These are phyloP conservation scores for Hemibagrus wyckioides DNA, from an alignment of 2,113 vertebrate species.

Conservation along the genomic window DNA sequence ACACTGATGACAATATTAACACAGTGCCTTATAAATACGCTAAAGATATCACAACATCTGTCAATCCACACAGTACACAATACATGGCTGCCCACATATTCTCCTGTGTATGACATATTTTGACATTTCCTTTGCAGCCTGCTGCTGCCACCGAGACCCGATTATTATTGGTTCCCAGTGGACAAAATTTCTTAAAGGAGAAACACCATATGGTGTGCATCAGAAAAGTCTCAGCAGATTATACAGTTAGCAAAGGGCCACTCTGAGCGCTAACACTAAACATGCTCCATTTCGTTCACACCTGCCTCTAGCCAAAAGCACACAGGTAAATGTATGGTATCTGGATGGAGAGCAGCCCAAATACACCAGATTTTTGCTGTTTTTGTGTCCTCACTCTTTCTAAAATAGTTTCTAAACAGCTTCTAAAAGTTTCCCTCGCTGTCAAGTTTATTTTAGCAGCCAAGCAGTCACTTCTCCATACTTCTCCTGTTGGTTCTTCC, in stretches of 20 bases:
- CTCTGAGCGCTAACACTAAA: slow-evolving; percentile 56
- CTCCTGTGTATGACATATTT: slow-evolving; percentile 7
- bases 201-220: slow-evolving; percentile 68
- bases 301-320: slow-evolving; percentile 48
- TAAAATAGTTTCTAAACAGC: not conserved
- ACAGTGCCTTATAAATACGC: not conserved
- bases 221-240: slow-evolving; percentile 52
- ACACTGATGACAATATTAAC: not conserved
- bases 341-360: not conserved
- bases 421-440: not conserved
- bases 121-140: slow-evolving; percentile 39
- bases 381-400: not conserved
- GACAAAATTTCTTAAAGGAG: slow-evolving; percentile 63
- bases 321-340: slow-evolving; percentile 12
- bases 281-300: slow-evolving; percentile 61
- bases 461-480: not conserved
- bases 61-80: slow-evolving; percentile 11
- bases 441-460: slow-evolving; percentile 8
- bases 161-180: slow-evolving; percentile 60
- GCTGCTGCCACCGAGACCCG: slow-evolving; percentile 58
- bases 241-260: slow-evolving; percentile 55
- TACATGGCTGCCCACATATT: not conserved
- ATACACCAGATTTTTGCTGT: not conserved
- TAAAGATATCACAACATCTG: not conserved
- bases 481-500: not conserved